Evolutionary conservation across 2,113 vertebrate genomes (phyloP).

Genomic region (Chaetodon trifascialis): DNA sequence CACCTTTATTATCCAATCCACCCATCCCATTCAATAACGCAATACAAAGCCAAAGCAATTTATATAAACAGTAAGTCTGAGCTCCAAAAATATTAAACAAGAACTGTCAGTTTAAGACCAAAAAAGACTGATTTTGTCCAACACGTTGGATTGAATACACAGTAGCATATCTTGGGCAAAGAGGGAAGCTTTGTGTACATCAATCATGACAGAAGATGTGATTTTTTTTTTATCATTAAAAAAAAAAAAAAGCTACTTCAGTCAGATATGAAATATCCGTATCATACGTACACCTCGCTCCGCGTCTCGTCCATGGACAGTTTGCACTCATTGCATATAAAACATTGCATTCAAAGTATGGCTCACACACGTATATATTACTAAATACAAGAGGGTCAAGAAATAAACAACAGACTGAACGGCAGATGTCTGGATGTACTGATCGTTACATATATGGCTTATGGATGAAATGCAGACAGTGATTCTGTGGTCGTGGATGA

Average conservation of each 20-base stretch:
- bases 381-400: conserved; percentile 47
- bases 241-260: conserved; percentile 33
- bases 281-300: conserved; percentile 50
- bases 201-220: conserved; percentile 39
- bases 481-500: background rate
- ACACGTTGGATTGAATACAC: conserved; percentile 52
- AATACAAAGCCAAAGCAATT: conserved; percentile 70
- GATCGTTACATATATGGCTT: conserved; percentile 1
- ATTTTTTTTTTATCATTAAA: conserved; percentile 19
- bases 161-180: conserved; percentile 57
- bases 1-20: conserved; percentile 83
- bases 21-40: conserved; percentile 67
- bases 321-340: conserved; percentile 49
- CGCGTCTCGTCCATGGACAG: conserved; percentile 10
- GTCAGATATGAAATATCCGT: conserved; percentile 45
- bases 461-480: conserved; percentile 12
- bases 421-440: conserved; percentile 10
- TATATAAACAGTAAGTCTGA: conserved; percentile 64
- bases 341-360: conserved; percentile 53
- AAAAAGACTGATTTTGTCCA: conserved; percentile 51
- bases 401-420: conserved; percentile 18
- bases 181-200: conserved; percentile 39
- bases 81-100: conserved; percentile 61
- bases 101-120: conserved; percentile 65
- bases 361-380: conserved; percentile 51